phyloP scores from a whole-genome alignment of 2,113 vertebrate genomes.

The Ameiurus melas region DNA sequence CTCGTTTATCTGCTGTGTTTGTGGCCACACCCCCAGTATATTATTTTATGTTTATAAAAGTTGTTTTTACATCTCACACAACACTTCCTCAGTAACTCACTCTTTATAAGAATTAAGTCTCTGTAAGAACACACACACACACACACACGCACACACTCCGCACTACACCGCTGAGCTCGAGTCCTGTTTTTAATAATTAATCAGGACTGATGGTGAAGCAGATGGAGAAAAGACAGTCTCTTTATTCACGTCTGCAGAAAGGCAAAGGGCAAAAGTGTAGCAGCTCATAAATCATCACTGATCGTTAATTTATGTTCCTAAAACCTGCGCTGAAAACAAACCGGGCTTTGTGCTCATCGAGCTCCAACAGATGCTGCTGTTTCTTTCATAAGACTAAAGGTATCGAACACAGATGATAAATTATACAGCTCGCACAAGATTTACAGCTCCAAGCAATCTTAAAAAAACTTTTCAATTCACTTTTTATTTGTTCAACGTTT shows the following conservation, averaged over 20 bases:
- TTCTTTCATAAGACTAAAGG: background rate
- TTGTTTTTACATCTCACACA: background rate
- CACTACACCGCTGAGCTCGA: background rate
- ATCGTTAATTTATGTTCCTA: background rate
- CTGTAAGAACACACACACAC: background rate
- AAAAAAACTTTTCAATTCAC: background rate
- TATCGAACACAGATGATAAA: background rate
- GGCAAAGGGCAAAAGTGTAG: constrained; percentile 7
- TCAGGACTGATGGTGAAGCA: background rate
- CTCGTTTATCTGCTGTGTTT: background rate
- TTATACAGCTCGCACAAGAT: background rate
- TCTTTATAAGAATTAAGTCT: background rate
- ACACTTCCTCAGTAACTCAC: background rate
- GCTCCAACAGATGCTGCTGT: constrained; percentile 11
- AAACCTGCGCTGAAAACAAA: background rate
- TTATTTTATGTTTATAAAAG: background rate
- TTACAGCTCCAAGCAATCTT: background rate
- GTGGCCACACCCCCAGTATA: background rate
- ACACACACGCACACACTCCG: background rate
- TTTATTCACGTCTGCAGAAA: background rate
- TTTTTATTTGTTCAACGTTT: background rate
- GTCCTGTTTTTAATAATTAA: background rate
- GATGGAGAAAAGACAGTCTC: constrained; percentile 19
- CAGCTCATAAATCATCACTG: background rate
- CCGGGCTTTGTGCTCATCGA: background rate